A percentile compares a stretch with the other conserved stretches of the same genome.
Conservation (phyloP, 1,140 invertebrate genomes). For the Drosophila burlai region DNA sequence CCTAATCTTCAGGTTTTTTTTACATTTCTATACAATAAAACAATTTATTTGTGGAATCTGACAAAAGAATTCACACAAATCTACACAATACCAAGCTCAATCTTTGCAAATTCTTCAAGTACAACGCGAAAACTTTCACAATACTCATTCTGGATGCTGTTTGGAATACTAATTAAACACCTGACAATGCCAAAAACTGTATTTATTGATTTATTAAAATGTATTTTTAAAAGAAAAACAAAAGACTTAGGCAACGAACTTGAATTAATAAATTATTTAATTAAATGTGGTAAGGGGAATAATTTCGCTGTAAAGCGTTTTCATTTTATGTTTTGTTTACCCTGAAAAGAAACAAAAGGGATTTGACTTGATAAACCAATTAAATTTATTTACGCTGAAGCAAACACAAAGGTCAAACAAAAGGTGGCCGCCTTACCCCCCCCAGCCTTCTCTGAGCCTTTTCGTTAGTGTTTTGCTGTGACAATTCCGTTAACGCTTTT, state of each 20-base stretch:
- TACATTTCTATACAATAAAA: too few species aligned
- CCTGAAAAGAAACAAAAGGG: constrained; percentile 22
- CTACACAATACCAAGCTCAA: neutral
- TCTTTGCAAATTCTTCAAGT: neutral
- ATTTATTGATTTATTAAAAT: constrained; percentile 5
- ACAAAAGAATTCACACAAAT: neutral
- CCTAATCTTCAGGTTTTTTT: neutral
- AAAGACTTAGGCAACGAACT: constrained; percentile 40
- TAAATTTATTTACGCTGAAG: constrained; percentile 60
- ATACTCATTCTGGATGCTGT: neutral
- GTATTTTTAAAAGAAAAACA: neutral
- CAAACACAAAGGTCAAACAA: constrained; percentile 65
- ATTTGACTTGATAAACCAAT: constrained; percentile 34
- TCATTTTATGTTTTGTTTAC: constrained; percentile 1
- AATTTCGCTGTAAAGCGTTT: neutral
- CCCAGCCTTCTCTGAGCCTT: neutral
- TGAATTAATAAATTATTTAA: constrained; percentile 23
- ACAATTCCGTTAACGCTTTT: constrained; percentile 23
- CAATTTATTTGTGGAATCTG: too few species aligned
- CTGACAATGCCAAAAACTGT: neutral
- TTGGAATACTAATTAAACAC: constrained; percentile 1
- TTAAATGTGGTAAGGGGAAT: neutral
- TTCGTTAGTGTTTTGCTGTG: constrained; percentile 18
- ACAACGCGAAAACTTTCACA: constrained; percentile 21
- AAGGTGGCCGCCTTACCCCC: neutral